Percentiles rank a stretch among this genome's conserved stretches.
Conservation (phyloP, 2,113 vertebrate species). For the Phainopepla nitens region DNA sequence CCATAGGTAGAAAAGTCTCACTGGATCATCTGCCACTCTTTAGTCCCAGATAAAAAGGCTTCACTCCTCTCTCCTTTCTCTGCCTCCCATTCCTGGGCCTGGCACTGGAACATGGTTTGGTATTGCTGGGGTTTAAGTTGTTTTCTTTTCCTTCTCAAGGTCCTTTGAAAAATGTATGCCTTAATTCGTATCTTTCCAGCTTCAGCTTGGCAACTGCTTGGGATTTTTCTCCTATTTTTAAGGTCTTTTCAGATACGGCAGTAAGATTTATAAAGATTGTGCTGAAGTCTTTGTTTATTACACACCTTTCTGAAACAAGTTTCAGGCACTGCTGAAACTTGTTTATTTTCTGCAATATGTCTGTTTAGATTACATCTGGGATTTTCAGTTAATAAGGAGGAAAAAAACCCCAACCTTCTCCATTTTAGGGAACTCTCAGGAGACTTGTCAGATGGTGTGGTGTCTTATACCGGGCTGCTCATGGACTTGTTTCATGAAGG, state of each 20-base stretch:
- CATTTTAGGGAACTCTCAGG: background rate
- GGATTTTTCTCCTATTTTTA: background rate
- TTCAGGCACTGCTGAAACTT: background rate
- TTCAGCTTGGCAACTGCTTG: background rate
- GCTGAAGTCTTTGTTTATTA: background rate
- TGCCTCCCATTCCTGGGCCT: background rate
- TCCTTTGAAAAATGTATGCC: background rate
- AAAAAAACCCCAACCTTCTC: background rate
- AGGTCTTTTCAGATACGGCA: background rate
- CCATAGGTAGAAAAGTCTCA: accelerated
- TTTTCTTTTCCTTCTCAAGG: background rate
- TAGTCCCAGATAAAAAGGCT: background rate
- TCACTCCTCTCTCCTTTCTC: background rate
- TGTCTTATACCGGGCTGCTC: background rate
- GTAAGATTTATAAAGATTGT: background rate
- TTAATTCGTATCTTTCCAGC: background rate
- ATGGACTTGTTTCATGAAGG: background rate
- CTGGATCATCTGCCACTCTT: background rate
- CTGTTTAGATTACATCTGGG: background rate
- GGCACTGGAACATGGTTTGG: background rate
- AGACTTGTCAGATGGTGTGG: background rate
- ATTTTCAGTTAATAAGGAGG: background rate
- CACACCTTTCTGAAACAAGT: background rate
- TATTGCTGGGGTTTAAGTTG: background rate
- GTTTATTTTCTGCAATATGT: background rate